Evolutionary conservation across 2,888 invertebrate species (phyloP), one percentile per base, ranked within the genome.

Genomic region (Mechanitis messenoides): DNA sequence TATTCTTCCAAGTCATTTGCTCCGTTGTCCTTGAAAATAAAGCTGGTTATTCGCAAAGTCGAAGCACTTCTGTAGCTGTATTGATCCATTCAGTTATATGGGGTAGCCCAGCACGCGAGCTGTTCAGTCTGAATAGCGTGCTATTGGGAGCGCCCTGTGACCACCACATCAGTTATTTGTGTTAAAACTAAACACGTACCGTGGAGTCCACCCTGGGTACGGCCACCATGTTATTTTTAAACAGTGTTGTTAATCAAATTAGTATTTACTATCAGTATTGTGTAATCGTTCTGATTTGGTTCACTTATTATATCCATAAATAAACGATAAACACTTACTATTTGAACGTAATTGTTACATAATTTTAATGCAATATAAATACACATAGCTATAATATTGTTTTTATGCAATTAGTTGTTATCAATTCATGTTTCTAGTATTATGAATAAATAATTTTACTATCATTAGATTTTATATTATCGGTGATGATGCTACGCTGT

Each of bases 101-200:
- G 75, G 74, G 74, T 66, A 71, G 72, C 73, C 70, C 64, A 72
- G 72, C 87, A 86, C 87, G 87, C 85, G 77, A 85, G 66, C 76
- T 9, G 42, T 11, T 74, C 72, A 68, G 69, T 70, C 71, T 75
- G 76, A 75, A 77, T 78, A 69, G 74, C 72, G 74, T 75, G 76
- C 75, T 77, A 71, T 67, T 72, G 75, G 80, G 79, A 77, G 80
- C 77, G 80, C 73, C 78, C 65, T 60, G 65, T 66, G 60, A 63
- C 64, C 59, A 64, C 61, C 61, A 66, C 64, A 61, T 58, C 61
- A 61, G 59, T 62, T 64, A 58, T 63, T 63, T 64, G 64, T 67
- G 66, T 42, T 42, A 42, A 3, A 42, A 42, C 42, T 42, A 9
- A 42, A 42, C 42, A 11, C 9, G 42, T 42, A 9, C 6, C 3